A percentile compares a stretch with the other conserved stretches of the same genome.
phyloP scores from a whole-genome alignment of 2,888 invertebrate genomes.

The Leptinotarsa peninsularis region DNA sequence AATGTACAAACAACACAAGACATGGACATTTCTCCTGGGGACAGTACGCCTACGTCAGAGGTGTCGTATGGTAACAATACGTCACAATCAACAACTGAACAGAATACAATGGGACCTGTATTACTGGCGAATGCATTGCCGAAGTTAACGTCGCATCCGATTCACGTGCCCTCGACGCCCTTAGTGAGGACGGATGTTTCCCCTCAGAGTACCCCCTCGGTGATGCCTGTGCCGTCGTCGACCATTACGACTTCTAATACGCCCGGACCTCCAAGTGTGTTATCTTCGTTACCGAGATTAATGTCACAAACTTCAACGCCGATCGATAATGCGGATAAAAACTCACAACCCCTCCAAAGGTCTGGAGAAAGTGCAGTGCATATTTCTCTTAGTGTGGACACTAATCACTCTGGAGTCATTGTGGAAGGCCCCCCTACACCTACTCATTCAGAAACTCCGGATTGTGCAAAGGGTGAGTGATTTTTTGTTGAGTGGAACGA shows the following conservation, averaged over 20 bases:
- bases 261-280: conserved; percentile 61
- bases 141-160: conserved; percentile 72
- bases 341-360: conserved; percentile 55
- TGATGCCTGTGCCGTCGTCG: conserved; percentile 62
- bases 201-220: conserved; percentile 58
- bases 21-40: conserved; percentile 94
- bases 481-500: neutral
- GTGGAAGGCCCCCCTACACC: conserved; percentile 80
- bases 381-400: conserved; percentile 69
- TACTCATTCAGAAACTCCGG: conserved; percentile 81
- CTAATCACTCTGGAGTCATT: conserved; percentile 61
- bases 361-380: conserved; percentile 54
- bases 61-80: conserved; percentile 72
- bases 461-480: conserved; percentile 74
- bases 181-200: conserved; percentile 55
- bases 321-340: conserved; percentile 54
- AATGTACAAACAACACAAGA: conserved; percentile 68
- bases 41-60: conserved; percentile 89
- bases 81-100: conserved; percentile 68
- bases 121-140: conserved; percentile 77
- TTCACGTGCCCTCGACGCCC: conserved; percentile 57
- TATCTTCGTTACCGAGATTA: conserved; percentile 65
- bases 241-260: conserved; percentile 66
- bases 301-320: conserved; percentile 63
- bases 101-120: conserved; percentile 69